These are phyloP conservation scores for Eclectus roratus DNA, from an alignment of 2,113 vertebrate genomes.

Conservation along the genomic window DNA sequence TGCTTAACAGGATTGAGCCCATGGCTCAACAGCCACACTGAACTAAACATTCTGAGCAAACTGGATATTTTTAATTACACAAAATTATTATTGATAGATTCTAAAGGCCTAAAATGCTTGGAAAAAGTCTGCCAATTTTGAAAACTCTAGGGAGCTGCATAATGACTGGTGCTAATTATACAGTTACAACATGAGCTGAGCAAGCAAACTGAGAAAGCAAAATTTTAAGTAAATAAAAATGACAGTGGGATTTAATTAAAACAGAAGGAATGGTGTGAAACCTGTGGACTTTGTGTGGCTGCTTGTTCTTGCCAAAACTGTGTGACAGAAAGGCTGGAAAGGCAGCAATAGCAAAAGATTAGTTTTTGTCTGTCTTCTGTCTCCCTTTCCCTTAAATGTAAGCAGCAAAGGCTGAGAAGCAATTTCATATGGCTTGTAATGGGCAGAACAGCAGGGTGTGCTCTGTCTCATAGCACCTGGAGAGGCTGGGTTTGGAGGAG, in stretches of 20 bases:
- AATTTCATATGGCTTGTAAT: rapidly evolving
- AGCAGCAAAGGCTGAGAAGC: not conserved
- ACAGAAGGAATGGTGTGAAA: not conserved
- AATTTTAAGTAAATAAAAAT: not conserved
- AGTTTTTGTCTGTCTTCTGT: not conserved
- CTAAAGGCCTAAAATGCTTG: not conserved
- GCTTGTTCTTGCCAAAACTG: not conserved
- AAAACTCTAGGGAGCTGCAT: not conserved
- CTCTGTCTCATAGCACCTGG: rapidly evolving
- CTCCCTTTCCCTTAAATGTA: rapidly evolving
- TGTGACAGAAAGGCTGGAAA: not conserved
- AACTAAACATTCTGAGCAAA: not conserved
- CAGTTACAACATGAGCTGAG: not conserved
- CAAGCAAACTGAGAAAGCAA: not conserved
- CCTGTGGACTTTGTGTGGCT: not conserved
- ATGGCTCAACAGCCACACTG: rapidly evolving
- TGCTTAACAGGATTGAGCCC: not conserved
- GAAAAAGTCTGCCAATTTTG: not conserved
- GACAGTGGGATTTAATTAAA: not conserved
- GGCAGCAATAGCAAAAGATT: not conserved
- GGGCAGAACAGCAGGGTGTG: not conserved
- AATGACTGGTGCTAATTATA: not conserved
- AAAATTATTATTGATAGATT: not conserved
- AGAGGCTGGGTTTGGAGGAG: not conserved
- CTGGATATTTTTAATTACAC: not conserved